Base-by-base conservation (phyloP, 2,888 invertebrate species). In the Pristionchus exspectatus region DNA sequence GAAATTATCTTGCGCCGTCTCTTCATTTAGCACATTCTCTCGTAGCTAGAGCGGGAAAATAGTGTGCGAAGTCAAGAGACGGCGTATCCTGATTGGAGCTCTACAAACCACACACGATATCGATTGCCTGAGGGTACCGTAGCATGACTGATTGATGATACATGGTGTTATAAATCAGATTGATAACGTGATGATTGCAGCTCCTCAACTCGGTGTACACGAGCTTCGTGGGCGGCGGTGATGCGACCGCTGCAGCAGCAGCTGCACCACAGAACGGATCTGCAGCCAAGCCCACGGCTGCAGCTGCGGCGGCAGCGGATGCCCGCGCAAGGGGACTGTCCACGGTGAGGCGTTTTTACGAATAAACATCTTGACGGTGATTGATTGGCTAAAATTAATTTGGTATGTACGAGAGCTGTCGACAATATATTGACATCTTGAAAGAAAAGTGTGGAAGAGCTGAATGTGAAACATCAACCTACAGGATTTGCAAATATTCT, bases 131-230 rank as follows among this genome's bases (percentile, higher is more conserved):
- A 27, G n/a, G 24, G 12, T n/a, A 27, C 27, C 69, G 12, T 69
- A 14, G 69, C 74, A 74, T 38, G 74, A 33, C 33, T 33, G 14
- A 74, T 74, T 24, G 74, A 38, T 38, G 1, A 12, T 50, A 9
- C 44, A 50, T 50, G 44, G 44, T 50, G 44, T 50, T 4, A 1
- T 33, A 54, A 2, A 3, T 50, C 50, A 83, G 9, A 56, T 63
- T 50, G 33, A 63, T 24, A n/a, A 14, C 4, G 9, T 56, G 10
- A 18, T 27, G 1, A 9, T 85, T 85, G 27, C 85, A 85, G 85
- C 85, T 85, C 30, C 63, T 85, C 85, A 85, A 85, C 63, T 85
- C 85, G 33, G 85, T 85, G 24, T 85, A 85, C 85, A 27, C 85
- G 18, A 59, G 50, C 33, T 38, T 85, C 44, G 85, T 85, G 85